phyloP scores from a whole-genome alignment of 30 jellyfish, hydroid and myxozoan species.

The Aurelia aurita complex sp. Pacific region DNA sequence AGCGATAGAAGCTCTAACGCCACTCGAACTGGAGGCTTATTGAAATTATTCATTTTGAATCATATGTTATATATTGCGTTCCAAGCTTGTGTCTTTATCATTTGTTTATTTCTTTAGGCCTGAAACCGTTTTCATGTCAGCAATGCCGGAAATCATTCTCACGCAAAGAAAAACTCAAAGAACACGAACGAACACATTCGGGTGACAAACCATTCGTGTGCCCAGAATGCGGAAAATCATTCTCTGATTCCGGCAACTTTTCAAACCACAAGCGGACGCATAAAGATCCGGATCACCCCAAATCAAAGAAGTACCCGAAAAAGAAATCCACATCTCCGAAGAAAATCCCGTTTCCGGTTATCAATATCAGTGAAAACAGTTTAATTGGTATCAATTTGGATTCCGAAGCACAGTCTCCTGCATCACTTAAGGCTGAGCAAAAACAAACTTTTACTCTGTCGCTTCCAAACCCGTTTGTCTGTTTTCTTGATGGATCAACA shows the following conservation, averaged over 20 bases:
- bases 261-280: slow-evolving; percentile 61
- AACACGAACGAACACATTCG: slow-evolving; percentile 63
- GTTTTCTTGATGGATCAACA: not conserved
- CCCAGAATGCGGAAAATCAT: slow-evolving; percentile 29
- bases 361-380: slow-evolving; percentile 2
- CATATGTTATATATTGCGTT: no score
- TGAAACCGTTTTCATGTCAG: slow-evolving; percentile 52
- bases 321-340: slow-evolving; percentile 1
- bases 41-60: no score
- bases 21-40: no score
- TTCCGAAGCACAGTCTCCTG: no score
- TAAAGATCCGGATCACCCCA: slow-evolving; percentile 12
- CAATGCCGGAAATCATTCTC: slow-evolving; percentile 56
- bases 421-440: not conserved
- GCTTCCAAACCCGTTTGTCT: not conserved
- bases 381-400: no score
- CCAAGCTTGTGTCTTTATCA: no score
- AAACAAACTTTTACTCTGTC: slow-evolving; percentile 1
- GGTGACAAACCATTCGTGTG: slow-evolving; percentile 70
- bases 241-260: slow-evolving; percentile 71
- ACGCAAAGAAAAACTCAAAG: slow-evolving; percentile 44
- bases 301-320: slow-evolving; percentile 17
- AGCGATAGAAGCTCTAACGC: no score
- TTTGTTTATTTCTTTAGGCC: not conserved
- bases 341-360: not conserved